phyloP scores from a whole-genome alignment of 2,113 vertebrate genomes.

The Sitta europaea region DNA sequence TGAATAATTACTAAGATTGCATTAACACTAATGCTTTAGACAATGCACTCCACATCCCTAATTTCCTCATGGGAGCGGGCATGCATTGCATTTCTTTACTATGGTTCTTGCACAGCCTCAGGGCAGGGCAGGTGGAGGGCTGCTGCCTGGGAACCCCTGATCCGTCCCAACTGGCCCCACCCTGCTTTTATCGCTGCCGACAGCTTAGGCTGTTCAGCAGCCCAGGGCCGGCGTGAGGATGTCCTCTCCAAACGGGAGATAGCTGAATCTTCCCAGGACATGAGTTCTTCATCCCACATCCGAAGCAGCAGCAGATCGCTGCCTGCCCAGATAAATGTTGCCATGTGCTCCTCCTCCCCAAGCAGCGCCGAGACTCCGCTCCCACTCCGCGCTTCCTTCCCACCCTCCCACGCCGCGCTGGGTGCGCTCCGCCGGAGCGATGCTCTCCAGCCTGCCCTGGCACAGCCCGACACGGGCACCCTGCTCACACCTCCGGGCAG shows the following conservation, averaged over 20 bases:
- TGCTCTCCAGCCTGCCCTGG: background rate
- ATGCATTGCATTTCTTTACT: background rate
- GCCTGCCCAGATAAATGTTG: background rate
- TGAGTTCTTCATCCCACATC: background rate
- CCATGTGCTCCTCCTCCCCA: background rate
- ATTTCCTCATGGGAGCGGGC: background rate
- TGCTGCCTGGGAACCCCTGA: background rate
- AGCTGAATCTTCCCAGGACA: background rate
- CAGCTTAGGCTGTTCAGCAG: background rate
- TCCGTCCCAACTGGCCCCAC: accelerated
- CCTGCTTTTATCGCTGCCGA: background rate
- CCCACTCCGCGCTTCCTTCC: background rate
- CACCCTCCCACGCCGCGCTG: accelerated
- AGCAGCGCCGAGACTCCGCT: background rate
- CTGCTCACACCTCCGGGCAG: background rate
- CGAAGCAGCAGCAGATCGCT: background rate
- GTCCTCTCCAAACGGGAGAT: background rate
- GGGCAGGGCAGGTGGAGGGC: background rate
- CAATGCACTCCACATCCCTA: background rate
- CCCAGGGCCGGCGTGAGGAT: background rate
- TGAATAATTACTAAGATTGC: background rate
- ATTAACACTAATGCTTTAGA: background rate
- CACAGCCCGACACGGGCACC: background rate
- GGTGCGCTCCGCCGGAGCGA: background rate
- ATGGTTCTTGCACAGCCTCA: background rate